These are phyloP conservation scores for Prorops nasuta DNA, from an alignment of 1,140 invertebrate genomes.

Conservation along the genomic window DNA sequence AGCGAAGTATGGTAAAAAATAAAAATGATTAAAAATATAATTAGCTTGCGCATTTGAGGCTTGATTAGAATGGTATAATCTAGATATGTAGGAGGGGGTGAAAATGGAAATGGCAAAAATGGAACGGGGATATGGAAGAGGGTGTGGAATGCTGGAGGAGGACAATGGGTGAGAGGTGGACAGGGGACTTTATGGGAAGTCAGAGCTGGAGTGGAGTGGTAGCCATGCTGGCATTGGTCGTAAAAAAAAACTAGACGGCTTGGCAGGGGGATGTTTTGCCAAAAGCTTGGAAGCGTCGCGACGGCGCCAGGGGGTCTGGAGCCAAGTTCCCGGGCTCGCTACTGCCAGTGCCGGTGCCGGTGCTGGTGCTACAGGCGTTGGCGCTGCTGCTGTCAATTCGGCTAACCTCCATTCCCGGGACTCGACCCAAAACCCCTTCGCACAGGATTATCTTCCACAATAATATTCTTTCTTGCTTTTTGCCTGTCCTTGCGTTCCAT, in stretches of 20 bases:
- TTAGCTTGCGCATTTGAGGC: no score
- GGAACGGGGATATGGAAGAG: conserved; percentile 13
- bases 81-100: conserved; percentile 1
- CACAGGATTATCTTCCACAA: no score
- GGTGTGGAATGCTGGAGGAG: conserved; percentile 4
- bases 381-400: conserved; percentile 40
- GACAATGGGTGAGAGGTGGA: conserved; percentile 14
- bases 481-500: no score
- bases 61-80: no score
- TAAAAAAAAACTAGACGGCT: conserved; percentile 43
- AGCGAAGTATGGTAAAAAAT: no score
- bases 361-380: no score
- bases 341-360: conserved; percentile 1
- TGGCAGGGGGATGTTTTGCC: conserved; percentile 48
- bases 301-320: conserved; percentile 52
- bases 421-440: conserved; percentile 15
- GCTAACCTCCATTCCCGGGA: conserved; percentile 25
- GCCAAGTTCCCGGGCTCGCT: conserved; percentile 36
- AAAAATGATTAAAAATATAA: no score
- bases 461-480: no score
- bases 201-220: conserved; percentile 29
- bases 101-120: conserved; percentile 15
- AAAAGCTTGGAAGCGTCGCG: conserved; percentile 47
- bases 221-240: conserved; percentile 24
- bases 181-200: conserved; percentile 40